A percentile compares a stretch with the other conserved stretches of the same genome.
phyloP scores from a whole-genome alignment of 2,797 vertebrate species.

The Limosa lapponica region DNA sequence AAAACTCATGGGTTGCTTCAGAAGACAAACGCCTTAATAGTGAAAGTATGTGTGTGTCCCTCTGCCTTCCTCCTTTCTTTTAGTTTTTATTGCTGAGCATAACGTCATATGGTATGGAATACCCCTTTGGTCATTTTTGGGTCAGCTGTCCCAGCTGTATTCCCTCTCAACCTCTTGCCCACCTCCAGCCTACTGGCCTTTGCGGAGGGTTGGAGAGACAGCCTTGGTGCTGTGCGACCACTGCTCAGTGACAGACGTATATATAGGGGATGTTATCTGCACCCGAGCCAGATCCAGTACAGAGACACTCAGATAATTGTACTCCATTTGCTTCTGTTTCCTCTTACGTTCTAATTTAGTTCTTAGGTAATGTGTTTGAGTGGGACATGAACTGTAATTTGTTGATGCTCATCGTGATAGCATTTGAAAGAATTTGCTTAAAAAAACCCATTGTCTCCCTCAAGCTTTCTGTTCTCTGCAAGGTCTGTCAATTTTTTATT shows the following conservation, averaged over 20 bases:
- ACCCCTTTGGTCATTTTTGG: background rate
- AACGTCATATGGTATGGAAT: background rate
- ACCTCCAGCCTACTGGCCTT: background rate
- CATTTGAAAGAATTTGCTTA: background rate
- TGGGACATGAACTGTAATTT: background rate
- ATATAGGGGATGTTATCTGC: background rate
- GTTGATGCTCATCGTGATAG: background rate
- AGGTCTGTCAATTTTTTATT: background rate
- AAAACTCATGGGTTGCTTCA: background rate
- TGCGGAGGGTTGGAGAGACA: background rate
- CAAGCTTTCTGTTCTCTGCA: background rate
- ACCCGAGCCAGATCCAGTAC: background rate
- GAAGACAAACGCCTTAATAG: background rate
- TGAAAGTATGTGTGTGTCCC: background rate
- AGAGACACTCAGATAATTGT: background rate
- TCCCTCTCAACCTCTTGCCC: background rate
- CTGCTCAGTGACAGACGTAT: background rate
- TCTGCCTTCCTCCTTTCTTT: background rate
- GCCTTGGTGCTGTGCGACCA: background rate
- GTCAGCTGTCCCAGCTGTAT: background rate
- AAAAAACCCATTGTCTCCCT: background rate
- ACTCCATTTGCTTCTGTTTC: background rate
- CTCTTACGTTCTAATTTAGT: background rate
- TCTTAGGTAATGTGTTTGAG: background rate
- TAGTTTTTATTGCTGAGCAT: background rate